Conservation (phyloP, 2,888 invertebrate genomes). For the Netelia melanura region DNA sequence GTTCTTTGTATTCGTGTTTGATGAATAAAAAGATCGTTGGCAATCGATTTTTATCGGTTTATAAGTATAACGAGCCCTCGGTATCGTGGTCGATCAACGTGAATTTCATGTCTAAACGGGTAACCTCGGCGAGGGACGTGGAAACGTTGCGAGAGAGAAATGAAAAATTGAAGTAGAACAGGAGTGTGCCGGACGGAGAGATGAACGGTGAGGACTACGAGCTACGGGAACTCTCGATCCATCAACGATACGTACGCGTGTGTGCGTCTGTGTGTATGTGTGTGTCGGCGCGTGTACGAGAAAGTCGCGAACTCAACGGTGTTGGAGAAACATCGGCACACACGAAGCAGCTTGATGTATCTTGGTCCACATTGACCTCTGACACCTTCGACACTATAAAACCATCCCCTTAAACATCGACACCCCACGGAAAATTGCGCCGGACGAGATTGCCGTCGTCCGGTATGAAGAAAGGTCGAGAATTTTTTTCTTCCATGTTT, state of each 20-base stretch:
- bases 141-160: slow-evolving; percentile 36
- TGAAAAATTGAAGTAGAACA: slow-evolving; percentile 75
- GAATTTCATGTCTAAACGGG: neutral
- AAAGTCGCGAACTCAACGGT: slow-evolving; percentile 15
- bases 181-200: slow-evolving; percentile 65
- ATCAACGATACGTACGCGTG: slow-evolving; percentile 75
- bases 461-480: neutral
- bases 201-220: slow-evolving; percentile 23
- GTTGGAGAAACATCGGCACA: slow-evolving; percentile 31
- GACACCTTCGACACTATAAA: slow-evolving; percentile 81
- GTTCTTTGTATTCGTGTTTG: neutral
- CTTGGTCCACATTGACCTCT: slow-evolving; percentile 80
- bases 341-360: slow-evolving; percentile 78
- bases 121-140: neutral
- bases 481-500: slow-evolving; percentile 11
- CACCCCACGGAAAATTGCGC: slow-evolving; percentile 75
- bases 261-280: neutral
- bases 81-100: neutral
- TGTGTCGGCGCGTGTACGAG: neutral
- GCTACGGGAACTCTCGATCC: slow-evolving; percentile 72
- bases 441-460: slow-evolving; percentile 36
- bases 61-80: neutral
- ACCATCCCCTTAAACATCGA: slow-evolving; percentile 81
- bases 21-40: neutral
- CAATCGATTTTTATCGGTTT: neutral